Evolutionary conservation across 2,797 vertebrate genomes (phyloP).

Genomic region (Pipistrellus nathusii): DNA sequence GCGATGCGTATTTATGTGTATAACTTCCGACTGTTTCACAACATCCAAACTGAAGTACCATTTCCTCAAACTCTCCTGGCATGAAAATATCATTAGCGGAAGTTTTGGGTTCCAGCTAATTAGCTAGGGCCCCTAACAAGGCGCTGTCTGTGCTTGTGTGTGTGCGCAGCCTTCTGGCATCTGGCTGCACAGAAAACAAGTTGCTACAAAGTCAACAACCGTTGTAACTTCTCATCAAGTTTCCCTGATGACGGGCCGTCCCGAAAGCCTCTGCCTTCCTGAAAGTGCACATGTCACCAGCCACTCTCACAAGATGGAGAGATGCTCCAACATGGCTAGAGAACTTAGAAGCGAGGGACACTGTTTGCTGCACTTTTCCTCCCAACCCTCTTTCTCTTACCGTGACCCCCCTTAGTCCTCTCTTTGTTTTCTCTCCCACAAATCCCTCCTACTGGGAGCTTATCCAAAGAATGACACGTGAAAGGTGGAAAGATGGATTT

Average conservation of each 20-base stretch:
- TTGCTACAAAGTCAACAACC: slow-evolving; percentile 64
- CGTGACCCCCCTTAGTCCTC: background rate
- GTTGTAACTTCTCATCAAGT: slow-evolving; percentile 73
- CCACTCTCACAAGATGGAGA: background rate
- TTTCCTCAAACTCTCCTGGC: slow-evolving; percentile 72
- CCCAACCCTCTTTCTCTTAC: background rate
- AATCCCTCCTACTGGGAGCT: background rate
- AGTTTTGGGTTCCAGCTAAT: slow-evolving; percentile 66
- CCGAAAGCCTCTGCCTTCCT: slow-evolving; percentile 36
- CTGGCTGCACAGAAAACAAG: slow-evolving; percentile 64
- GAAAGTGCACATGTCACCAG: slow-evolving; percentile 60
- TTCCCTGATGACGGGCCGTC: slow-evolving; percentile 55
- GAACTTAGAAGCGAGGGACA: background rate
- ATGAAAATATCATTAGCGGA: slow-evolving; percentile 74
- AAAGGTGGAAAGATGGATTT: slow-evolving; percentile 14
- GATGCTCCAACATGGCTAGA: background rate
- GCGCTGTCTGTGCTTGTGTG: background rate
- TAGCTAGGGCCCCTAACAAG: slow-evolving; percentile 62
- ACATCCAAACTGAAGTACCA: background rate
- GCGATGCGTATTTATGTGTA: background rate
- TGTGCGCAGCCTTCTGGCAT: slow-evolving; percentile 44
- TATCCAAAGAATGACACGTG: background rate
- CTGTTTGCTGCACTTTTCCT: background rate
- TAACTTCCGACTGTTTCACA: slow-evolving; percentile 8
- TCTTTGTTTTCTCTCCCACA: background rate